phyloP scores from a whole-genome alignment of 2,888 invertebrate genomes.

The Chymomyza amoena region DNA sequence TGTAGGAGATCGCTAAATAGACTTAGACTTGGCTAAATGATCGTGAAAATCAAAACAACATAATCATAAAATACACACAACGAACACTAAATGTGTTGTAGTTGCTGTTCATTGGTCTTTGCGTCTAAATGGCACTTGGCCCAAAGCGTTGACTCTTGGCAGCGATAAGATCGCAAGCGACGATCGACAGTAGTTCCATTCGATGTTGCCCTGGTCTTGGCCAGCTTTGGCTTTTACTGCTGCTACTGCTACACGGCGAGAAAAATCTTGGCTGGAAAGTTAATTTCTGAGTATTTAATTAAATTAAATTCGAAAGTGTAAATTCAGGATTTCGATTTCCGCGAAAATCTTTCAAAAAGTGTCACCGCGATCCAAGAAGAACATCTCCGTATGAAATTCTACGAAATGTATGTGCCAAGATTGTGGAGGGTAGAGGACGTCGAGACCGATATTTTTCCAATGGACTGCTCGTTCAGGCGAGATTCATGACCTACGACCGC shows the following conservation, averaged over 20 bases:
- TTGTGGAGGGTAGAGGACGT: too few species aligned
- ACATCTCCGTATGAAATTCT: too few species aligned
- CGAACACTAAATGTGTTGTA: conserved; percentile 60
- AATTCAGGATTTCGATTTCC: too few species aligned
- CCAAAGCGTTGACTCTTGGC: conserved; percentile 66
- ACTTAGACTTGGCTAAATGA: conserved; percentile 55
- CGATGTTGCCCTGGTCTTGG: conserved; percentile 19
- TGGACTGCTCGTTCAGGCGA: too few species aligned
- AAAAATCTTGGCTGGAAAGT: too few species aligned
- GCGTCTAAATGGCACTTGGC: conserved; percentile 70
- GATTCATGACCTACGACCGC: too few species aligned
- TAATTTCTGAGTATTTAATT: too few species aligned
- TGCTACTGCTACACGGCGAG: neutral
- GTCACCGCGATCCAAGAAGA: too few species aligned
- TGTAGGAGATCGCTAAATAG: conserved; percentile 59
- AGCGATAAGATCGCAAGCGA: conserved; percentile 68
- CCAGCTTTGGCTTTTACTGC: neutral
- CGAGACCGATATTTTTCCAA: too few species aligned
- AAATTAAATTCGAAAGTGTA: too few species aligned
- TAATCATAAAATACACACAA: conserved; percentile 71
- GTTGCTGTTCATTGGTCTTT: conserved; percentile 61
- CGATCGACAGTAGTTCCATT: conserved; percentile 28
- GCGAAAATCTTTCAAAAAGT: too few species aligned
- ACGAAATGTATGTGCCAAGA: too few species aligned
- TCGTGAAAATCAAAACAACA: conserved; percentile 73